phyloP scores from a whole-genome alignment of 37 sponge, comb jelly and placozoan species.

The Eunapius fragilis region DNA sequence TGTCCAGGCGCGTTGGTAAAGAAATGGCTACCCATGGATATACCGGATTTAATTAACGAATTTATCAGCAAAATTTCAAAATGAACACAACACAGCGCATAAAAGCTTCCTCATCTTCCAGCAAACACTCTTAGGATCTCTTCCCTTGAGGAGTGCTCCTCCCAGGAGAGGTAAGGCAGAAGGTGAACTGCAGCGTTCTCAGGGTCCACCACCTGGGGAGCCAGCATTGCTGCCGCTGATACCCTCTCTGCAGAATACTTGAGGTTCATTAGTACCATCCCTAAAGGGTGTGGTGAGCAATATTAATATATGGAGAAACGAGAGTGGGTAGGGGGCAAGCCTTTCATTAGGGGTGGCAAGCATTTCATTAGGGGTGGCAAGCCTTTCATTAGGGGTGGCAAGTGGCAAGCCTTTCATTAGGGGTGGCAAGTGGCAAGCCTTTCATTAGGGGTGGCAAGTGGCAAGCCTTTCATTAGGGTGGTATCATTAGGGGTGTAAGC shows the following conservation, averaged over 20 bases:
- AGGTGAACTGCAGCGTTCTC: slow-evolving; percentile 59
- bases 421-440: too few relatives aligned
- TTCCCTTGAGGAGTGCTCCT: slow-evolving; percentile 1
- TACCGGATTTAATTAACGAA: too few relatives aligned
- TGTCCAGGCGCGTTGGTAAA: neutral
- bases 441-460: too few relatives aligned
- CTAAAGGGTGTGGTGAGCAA: neutral
- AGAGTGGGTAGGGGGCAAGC: too few relatives aligned
- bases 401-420: too few relatives aligned
- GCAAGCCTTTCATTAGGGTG: too few relatives aligned
- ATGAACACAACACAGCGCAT: neutral
- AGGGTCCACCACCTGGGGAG: slow-evolving; percentile 46
- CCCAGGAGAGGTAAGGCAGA: slow-evolving; percentile 34
- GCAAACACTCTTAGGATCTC: neutral
- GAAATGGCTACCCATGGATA: too few relatives aligned
- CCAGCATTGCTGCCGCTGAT: slow-evolving; percentile 10
- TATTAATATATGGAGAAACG: too few relatives aligned
- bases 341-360: too few relatives aligned
- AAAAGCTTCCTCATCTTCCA: neutral
- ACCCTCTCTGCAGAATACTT: slow-evolving; percentile 57
- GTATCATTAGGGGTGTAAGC: too few relatives aligned
- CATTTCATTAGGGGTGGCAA: too few relatives aligned
- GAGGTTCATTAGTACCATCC: slow-evolving; percentile 56
- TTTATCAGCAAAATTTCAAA: neutral
- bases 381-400: too few relatives aligned